phyloP scores from a whole-genome alignment of 2,113 vertebrate species.

The Apteryx owenii region DNA sequence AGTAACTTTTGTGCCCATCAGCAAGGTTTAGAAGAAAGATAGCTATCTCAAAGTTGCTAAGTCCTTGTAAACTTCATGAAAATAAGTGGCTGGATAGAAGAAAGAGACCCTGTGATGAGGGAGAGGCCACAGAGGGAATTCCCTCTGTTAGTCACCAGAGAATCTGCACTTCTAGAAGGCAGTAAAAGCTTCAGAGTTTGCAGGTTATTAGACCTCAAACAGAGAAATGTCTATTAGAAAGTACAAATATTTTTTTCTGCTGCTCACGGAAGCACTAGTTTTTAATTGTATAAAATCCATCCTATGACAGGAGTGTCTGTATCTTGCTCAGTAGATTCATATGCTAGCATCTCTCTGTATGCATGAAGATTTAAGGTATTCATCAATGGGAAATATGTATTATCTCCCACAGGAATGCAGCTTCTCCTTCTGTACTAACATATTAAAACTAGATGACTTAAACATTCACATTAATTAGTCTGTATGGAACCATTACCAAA shows the following conservation, averaged over 20 bases:
- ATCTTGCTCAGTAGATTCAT: background rate
- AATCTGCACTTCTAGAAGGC: constrained; percentile 21
- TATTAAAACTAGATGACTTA: constrained; percentile 55
- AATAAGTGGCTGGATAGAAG: background rate
- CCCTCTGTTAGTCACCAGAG: background rate
- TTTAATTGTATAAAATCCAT: constrained; percentile 27
- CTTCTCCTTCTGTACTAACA: constrained; percentile 30
- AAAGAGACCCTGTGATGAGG: background rate
- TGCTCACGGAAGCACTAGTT: constrained; percentile 1
- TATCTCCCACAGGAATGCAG: constrained; percentile 36
- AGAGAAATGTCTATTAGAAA: constrained; percentile 1
- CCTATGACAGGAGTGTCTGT: background rate
- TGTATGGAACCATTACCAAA: constrained; percentile 65
- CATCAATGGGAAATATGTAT: constrained; percentile 35
- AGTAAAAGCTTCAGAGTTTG: constrained; percentile 6
- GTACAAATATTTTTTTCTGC: background rate
- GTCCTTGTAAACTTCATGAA: background rate
- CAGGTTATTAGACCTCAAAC: background rate
- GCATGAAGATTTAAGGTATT: constrained; percentile 47
- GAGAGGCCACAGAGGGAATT: background rate
- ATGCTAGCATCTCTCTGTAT: background rate
- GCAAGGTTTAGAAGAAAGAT: background rate
- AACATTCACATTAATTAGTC: constrained; percentile 67
- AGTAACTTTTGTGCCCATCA: background rate
- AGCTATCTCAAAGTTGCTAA: background rate